These are phyloP conservation scores for Microctonus hyperodae DNA, from an alignment of 2,888 invertebrate genomes.

Conservation along the genomic window DNA sequence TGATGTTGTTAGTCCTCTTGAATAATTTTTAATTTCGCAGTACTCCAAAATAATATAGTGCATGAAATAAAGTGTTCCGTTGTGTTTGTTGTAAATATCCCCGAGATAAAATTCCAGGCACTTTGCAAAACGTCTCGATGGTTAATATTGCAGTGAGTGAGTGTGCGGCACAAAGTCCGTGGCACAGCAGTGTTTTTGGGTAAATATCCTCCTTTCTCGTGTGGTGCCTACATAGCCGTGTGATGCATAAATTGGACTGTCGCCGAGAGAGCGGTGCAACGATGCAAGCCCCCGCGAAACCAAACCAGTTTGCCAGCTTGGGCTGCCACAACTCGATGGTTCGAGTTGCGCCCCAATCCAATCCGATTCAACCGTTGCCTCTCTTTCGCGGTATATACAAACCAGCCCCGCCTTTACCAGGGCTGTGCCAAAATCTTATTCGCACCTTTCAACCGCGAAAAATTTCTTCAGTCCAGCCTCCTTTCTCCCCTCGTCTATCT, in stretches of 20 bases:
- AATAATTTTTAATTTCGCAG: not conserved
- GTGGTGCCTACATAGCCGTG: conserved; percentile 64
- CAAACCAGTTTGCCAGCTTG: conserved; percentile 59
- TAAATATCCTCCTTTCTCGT: conserved; percentile 46
- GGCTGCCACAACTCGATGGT: conserved; percentile 32
- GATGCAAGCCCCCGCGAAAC: conserved; percentile 62
- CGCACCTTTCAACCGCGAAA: conserved; percentile 26
- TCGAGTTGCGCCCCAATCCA: conserved; percentile 55
- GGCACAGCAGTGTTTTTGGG: conserved; percentile 41
- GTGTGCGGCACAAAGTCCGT: conserved; percentile 37
- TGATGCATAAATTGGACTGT: conserved; percentile 64
- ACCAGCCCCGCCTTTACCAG: conserved; percentile 41
- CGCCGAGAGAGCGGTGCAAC: conserved; percentile 60
- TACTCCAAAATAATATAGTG: not conserved
- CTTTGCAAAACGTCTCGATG: conserved; percentile 49
- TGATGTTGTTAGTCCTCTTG: not conserved
- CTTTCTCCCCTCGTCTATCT: not conserved
- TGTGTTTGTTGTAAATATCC: conserved; percentile 22
- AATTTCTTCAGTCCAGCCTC: conserved; percentile 20
- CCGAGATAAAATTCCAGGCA: conserved; percentile 55
- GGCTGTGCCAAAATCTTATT: conserved; percentile 36
- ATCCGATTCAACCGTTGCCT: conserved; percentile 55
- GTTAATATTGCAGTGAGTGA: conserved; percentile 32
- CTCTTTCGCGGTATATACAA: conserved; percentile 29
- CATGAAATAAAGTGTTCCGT: not conserved